A percentile compares a stretch with the other conserved stretches of the same genome.
Evolutionary conservation across 2,888 invertebrate species (phyloP).

Genomic region (Vanessa cardui): DNA sequence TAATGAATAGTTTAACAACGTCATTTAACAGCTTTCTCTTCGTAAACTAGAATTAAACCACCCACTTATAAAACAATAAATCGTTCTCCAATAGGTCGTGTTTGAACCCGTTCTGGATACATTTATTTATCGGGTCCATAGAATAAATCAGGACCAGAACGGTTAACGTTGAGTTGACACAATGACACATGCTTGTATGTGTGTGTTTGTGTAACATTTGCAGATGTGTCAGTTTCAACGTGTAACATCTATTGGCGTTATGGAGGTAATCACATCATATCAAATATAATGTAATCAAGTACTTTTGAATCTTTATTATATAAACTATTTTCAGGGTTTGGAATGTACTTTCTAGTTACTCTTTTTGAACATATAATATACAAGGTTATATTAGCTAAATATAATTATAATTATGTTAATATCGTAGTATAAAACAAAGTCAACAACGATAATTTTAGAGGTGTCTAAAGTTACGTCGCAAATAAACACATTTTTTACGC

Average conservation of each 20-base stretch:
- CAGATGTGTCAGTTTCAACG: neutral
- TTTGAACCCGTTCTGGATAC: slow-evolving; percentile 10
- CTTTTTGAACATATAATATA: too few relatives aligned
- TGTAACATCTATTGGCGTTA: neutral
- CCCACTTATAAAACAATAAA: slow-evolving; percentile 20
- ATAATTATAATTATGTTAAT: too few relatives aligned
- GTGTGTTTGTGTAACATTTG: neutral
- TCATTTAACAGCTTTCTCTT: slow-evolving; percentile 22
- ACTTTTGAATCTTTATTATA: too few relatives aligned
- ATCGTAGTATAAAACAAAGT: too few relatives aligned
- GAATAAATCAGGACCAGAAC: slow-evolving; percentile 11
- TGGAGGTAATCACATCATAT: too few relatives aligned
- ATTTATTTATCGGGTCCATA: slow-evolving; percentile 20
- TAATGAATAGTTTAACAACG: slow-evolving; percentile 9
- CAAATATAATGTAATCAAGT: too few relatives aligned
- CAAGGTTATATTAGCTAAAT: too few relatives aligned
- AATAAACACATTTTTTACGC: too few relatives aligned
- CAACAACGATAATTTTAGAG: too few relatives aligned
- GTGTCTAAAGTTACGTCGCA: too few relatives aligned
- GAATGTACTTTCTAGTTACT: too few relatives aligned
- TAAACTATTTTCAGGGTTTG: too few relatives aligned
- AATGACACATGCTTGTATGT: neutral
- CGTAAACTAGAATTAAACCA: slow-evolving; percentile 14
- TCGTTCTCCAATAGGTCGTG: slow-evolving; percentile 15
- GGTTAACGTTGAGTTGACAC: neutral